These are phyloP conservation scores for crab-eating macaque (Macaca fascicularis) DNA, from an alignment of 2,113 vertebrate genomes.

Conservation along the genomic window T2T-MFA8v1.1 NC_088377.1:110142501-110143000, in stretches of 20 bases:
- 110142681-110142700: neutral
- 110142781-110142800: neutral
- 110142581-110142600: neutral
- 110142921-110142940: neutral
- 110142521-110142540: neutral
- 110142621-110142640: neutral
- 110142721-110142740: accelerated
- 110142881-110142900: neutral
- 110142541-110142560: neutral
- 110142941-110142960: neutral
- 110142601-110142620: neutral
- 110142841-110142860: neutral
- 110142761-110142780: neutral
- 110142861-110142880: neutral
- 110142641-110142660: neutral
- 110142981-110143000: neutral
- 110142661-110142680: neutral
- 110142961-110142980: neutral
- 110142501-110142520: neutral
- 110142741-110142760: neutral
- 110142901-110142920: neutral
- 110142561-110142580: neutral
- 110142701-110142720: neutral
- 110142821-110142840: neutral
- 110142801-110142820: neutral